Evolutionary conservation across 2,797 vertebrate species (phyloP).

Genomic region (Gobionotothen gibberifrons): DNA sequence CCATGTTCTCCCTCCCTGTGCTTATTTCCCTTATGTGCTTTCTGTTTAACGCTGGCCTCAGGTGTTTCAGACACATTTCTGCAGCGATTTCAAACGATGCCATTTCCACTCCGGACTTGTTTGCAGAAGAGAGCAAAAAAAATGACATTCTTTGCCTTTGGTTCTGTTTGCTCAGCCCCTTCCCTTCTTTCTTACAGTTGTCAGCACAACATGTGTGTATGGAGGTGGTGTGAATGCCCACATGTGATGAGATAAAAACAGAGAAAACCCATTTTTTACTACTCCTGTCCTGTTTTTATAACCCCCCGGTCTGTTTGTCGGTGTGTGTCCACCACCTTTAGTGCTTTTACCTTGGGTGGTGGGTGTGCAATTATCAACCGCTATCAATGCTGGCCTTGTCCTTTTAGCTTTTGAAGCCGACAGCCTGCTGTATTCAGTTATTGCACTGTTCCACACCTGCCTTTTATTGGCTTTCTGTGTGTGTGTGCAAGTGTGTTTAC

Average conservation of each 20-base stretch:
- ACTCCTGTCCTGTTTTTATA: slow-evolving; percentile 38
- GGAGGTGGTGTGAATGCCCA: slow-evolving; percentile 22
- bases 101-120: slow-evolving; percentile 40
- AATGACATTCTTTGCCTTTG: slow-evolving; percentile 17
- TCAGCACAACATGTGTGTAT: not conserved
- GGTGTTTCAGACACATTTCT: slow-evolving; percentile 44
- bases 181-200: slow-evolving; percentile 36
- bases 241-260: slow-evolving; percentile 24
- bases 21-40: slow-evolving; percentile 5
- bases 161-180: slow-evolving; percentile 50
- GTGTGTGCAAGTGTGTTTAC: slow-evolving; percentile 41
- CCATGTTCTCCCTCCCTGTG: not conserved
- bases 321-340: slow-evolving; percentile 39
- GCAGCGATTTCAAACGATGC: slow-evolving; percentile 30
- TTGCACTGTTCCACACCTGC: slow-evolving; percentile 69
- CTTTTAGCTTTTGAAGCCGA: slow-evolving; percentile 56
- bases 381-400: slow-evolving; percentile 72
- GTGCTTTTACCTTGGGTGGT: slow-evolving; percentile 49
- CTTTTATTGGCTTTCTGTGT: slow-evolving; percentile 67
- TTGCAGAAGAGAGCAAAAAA: slow-evolving; percentile 43
- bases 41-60: slow-evolving; percentile 45
- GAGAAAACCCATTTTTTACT: slow-evolving; percentile 52
- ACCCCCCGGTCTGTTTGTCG: not conserved
- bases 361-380: slow-evolving; percentile 52
- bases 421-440: slow-evolving; percentile 64